Evolutionary conservation across 2,797 vertebrate species (phyloP).

Genomic region (Oceanodroma leucorhoa): DNA sequence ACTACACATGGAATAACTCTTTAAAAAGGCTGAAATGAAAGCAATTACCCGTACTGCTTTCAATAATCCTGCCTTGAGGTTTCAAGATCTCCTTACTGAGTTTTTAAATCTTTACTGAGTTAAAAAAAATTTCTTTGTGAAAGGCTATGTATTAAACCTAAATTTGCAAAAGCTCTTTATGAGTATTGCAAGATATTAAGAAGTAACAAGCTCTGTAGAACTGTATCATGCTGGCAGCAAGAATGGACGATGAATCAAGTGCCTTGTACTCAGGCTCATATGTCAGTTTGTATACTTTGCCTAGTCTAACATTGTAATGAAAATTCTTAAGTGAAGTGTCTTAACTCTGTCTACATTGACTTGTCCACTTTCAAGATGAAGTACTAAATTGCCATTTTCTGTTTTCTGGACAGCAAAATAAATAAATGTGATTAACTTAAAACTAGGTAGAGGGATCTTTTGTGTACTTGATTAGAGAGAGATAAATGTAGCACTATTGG

Average conservation of each 20-base stretch:
- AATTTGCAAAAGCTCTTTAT: background rate
- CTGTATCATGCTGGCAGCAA: background rate
- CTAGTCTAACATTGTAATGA: background rate
- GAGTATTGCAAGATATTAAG: background rate
- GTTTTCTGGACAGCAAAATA: background rate
- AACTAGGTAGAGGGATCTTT: background rate
- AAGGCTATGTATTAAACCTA: background rate
- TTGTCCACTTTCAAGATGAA: background rate
- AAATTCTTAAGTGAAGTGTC: background rate
- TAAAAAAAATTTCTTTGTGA: background rate
- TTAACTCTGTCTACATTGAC: background rate
- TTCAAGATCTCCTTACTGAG: background rate
- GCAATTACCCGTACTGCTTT: background rate
- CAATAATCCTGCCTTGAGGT: background rate
- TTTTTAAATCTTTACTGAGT: background rate
- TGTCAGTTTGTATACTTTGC: constrained; percentile 21
- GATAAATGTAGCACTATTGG: background rate
- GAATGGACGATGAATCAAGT: background rate
- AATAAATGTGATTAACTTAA: background rate
- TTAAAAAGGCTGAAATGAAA: background rate
- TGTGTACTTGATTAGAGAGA: background rate
- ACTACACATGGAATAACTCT: background rate
- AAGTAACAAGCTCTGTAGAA: background rate
- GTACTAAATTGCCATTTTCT: background rate
- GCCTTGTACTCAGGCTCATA: background rate